Conservation (phyloP, 2,888 invertebrate genomes). For the Priocnemis perturbator region DNA sequence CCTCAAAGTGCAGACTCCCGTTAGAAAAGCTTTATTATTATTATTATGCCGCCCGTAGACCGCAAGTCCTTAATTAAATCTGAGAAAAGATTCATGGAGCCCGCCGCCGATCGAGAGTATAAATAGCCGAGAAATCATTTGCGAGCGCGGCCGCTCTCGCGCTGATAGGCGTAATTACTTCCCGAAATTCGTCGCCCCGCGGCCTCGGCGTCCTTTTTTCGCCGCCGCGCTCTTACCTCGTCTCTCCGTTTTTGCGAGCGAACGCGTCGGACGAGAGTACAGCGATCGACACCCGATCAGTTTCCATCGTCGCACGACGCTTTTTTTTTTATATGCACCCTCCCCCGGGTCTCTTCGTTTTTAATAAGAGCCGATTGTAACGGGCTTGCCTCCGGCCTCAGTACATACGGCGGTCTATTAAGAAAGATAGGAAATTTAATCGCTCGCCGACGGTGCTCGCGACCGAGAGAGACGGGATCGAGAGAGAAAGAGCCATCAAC, state of each 20-base stretch:
- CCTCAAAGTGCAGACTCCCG: constrained; percentile 53
- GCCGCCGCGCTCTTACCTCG: too few relatives aligned
- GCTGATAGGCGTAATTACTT: too few relatives aligned
- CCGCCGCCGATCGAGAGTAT: constrained; percentile 35
- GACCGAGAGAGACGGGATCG: constrained; percentile 19
- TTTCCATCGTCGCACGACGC: not conserved
- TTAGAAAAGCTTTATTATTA: constrained; percentile 56
- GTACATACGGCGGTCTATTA: constrained; percentile 15
- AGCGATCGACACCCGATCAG: not conserved
- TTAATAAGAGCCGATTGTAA: not conserved
- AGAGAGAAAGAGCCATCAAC: constrained; percentile 61
- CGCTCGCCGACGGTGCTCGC: not conserved
- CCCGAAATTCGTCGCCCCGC: not conserved
- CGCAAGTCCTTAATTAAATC: constrained; percentile 62
- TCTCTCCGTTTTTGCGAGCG: constrained; percentile 1
- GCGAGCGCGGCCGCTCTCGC: not conserved
- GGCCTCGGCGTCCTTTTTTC: constrained; percentile 1
- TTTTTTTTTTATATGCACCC: not conserved
- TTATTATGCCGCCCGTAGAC: constrained; percentile 55
- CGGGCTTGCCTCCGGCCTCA: not conserved
- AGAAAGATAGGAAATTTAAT: constrained; percentile 25
- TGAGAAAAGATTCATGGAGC: constrained; percentile 54
- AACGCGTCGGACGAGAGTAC: constrained; percentile 3
- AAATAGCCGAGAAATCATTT: constrained; percentile 36
- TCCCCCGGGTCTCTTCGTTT: not conserved